Evolutionary conservation across 2,113 vertebrate species (phyloP), one percentile per base, ranked within the genome.

Genomic region (Alouatta palliata): DNA sequence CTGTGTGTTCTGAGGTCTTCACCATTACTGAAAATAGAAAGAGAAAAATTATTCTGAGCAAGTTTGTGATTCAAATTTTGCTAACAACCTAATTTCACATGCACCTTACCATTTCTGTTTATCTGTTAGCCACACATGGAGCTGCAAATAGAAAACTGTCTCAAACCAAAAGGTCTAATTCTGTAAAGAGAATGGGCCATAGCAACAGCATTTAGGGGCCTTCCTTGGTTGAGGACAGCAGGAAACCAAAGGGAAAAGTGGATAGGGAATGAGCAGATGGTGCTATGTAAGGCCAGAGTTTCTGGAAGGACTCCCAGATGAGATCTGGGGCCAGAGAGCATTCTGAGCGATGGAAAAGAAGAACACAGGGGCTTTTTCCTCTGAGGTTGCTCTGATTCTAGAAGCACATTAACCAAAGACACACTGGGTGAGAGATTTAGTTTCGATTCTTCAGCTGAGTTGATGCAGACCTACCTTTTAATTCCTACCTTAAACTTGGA

Each of bases 301-400:
- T 81, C 87, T 94, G 93, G 96, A 97, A 93, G 88, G 80, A 54
- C 23, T 96, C 87, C 92, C 91, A 92, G 95, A 45, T 30, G 17
- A 82, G 70, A 40, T 32, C 7, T 92, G 91, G 43, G 94, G 49
- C 56, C 71, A 61, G 86, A 37, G 58, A 81, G 17, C 52, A 7
- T 37, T 85, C 61, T 37, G 43, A 73, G 58, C 8, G 23, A 23
- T 2, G 37, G 23, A 68, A 47, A 68, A 43, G 47, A 77, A 32
- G 47, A 52, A 0, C 47, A 8, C 6, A 11, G 35, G 19, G 43
- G 6, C n/a, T 89, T 21, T 49, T 87, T 75, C 19, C 82, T 77
- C 37, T 4, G 77, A 85, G 83, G 14, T 25, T 21, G 25, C 43
- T 58, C 84, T 58, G 58, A 35, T 90, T 87, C 56, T 92, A 40